Percentiles rank a stretch among this genome's conserved stretches.
Conservation (phyloP, 2,797 vertebrate species). For the Manis javanica region DNA sequence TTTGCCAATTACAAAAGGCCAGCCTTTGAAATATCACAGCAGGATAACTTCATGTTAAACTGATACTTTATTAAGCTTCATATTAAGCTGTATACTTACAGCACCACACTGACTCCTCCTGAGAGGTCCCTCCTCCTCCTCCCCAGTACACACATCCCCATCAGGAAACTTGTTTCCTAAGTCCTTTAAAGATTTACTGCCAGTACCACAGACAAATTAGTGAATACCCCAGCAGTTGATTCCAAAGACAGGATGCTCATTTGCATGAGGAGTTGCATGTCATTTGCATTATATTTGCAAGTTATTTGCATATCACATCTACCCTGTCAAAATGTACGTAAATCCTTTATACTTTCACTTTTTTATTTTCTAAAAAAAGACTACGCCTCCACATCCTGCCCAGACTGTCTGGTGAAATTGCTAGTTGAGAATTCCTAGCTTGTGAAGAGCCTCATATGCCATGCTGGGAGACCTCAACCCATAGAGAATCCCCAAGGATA, state of each 20-base stretch:
- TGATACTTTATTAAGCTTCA: conserved; percentile 36
- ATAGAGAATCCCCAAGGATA: conserved; percentile 16
- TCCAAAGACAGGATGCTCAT: conserved; percentile 78
- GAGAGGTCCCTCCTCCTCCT: neutral
- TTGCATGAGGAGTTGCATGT: conserved; percentile 72
- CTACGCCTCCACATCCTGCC: conserved; percentile 66
- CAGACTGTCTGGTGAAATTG: conserved; percentile 74
- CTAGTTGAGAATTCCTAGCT: conserved; percentile 62
- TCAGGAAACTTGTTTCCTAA: conserved; percentile 51
- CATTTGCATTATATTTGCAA: conserved; percentile 79
- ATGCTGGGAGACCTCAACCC: conserved; percentile 44
- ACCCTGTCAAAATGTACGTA: conserved; percentile 77
- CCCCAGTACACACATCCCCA: neutral
- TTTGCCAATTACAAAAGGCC: neutral
- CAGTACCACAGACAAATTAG: conserved; percentile 67
- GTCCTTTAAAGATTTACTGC: conserved; percentile 69
- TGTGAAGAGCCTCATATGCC: conserved; percentile 7
- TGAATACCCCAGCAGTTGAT: conserved; percentile 58
- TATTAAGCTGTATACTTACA: neutral
- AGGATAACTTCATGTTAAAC: conserved; percentile 36
- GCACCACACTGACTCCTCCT: neutral
- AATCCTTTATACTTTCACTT: conserved; percentile 74
- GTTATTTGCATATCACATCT: conserved; percentile 68
- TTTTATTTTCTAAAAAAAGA: conserved; percentile 66
- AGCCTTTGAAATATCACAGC: neutral